phyloP scores from a whole-genome alignment of 2,797 vertebrate species.

The Sebastes paucispinis region DNA sequence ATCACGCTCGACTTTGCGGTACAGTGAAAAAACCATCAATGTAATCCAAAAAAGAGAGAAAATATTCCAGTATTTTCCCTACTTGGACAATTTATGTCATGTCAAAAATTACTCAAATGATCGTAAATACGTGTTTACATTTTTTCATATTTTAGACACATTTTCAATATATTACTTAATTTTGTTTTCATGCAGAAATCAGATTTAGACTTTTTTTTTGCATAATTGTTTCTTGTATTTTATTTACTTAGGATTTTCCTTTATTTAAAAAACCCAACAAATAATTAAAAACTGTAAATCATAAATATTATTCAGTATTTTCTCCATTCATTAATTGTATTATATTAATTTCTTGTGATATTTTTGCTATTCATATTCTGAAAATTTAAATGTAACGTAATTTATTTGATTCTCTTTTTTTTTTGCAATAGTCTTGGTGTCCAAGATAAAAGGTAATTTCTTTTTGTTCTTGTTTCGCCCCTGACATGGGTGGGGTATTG shows the following conservation, averaged over 20 bases:
- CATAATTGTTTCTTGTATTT: background rate
- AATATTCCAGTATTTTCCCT: background rate
- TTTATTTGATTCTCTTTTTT: background rate
- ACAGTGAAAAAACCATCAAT: slow-evolving; percentile 1
- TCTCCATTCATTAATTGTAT: background rate
- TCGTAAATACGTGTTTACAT: background rate
- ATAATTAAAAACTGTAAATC: background rate
- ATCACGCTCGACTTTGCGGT: slow-evolving; percentile 44
- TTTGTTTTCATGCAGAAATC: background rate
- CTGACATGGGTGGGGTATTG: slow-evolving; percentile 27
- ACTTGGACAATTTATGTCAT: background rate
- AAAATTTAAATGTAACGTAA: background rate
- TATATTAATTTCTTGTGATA: background rate
- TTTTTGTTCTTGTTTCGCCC: slow-evolving; percentile 30
- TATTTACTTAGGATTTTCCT: background rate
- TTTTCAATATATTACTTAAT: background rate
- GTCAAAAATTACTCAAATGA: background rate
- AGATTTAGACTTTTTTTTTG: background rate
- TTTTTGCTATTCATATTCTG: background rate
- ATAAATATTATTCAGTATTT: background rate
- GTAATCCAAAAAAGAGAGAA: background rate
- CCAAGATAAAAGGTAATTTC: slow-evolving; percentile 9
- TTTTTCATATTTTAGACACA: background rate
- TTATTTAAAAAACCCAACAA: background rate
- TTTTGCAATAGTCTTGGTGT: background rate